Evolutionary conservation across 2,797 vertebrate species (phyloP).

Genomic region (Sebastes iracundus): DNA sequence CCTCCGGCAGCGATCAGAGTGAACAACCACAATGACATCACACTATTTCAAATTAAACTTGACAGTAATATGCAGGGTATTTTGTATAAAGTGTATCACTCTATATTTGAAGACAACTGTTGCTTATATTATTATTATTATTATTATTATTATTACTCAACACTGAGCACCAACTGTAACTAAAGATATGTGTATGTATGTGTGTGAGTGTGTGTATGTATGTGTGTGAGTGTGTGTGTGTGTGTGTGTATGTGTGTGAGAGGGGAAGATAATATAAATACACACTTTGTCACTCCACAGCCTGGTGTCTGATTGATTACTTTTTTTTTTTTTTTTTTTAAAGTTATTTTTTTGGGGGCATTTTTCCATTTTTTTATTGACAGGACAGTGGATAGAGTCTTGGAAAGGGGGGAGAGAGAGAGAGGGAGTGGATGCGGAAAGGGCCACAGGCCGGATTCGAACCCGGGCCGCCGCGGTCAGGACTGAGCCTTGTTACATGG

Average conservation of each 20-base stretch:
- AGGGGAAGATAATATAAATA: constrained; percentile 16
- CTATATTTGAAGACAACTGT: constrained; percentile 76
- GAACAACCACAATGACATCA: neutral
- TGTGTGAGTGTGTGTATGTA: neutral
- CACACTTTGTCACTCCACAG: constrained; percentile 49
- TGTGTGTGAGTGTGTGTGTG: neutral
- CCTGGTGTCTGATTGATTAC: constrained; percentile 6
- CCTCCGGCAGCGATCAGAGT: constrained; percentile 3
- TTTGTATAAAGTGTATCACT: constrained; percentile 76
- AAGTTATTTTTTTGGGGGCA: too few relatives aligned
- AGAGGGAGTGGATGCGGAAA: too few relatives aligned
- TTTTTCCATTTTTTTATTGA: too few relatives aligned
- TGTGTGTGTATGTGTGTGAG: neutral
- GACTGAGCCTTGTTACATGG: too few relatives aligned
- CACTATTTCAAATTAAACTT: constrained; percentile 22
- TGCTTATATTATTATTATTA: constrained; percentile 40
- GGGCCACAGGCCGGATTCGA: too few relatives aligned
- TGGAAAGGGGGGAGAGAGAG: too few relatives aligned
- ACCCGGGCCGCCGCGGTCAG: too few relatives aligned
- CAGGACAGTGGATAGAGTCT: too few relatives aligned
- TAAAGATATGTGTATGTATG: constrained; percentile 20
- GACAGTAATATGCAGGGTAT: constrained; percentile 79
- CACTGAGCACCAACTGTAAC: constrained; percentile 66
- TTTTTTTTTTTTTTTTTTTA: too few relatives aligned
- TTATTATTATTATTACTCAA: constrained; percentile 27